Evolutionary conservation across 2,113 vertebrate species (phyloP).

Genomic region (Xiphias gladius): DNA sequence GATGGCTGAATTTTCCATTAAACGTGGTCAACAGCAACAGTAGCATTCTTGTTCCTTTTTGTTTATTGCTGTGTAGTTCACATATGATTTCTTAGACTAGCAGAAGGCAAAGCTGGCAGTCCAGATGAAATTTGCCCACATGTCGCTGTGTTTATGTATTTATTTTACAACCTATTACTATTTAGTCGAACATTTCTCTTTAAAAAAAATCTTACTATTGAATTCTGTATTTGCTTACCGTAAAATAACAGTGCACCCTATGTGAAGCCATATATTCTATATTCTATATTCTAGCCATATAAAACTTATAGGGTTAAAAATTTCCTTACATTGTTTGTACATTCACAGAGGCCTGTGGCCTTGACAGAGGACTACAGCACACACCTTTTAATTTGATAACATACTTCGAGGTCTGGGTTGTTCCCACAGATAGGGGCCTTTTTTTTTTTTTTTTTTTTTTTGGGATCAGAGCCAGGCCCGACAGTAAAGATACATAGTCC

Average conservation of each 20-base stretch:
- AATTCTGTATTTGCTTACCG: neutral
- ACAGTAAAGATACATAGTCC: neutral
- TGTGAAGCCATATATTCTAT: neutral
- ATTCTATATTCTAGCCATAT: too few species aligned
- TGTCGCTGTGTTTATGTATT: neutral
- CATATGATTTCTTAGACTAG: neutral
- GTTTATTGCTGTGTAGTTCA: neutral
- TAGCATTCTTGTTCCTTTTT: neutral
- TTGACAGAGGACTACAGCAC: constrained; percentile 25
- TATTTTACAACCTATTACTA: neutral
- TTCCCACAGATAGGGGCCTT: constrained; percentile 57
- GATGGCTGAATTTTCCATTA: neutral
- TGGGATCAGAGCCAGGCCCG: neutral
- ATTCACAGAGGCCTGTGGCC: constrained; percentile 28
- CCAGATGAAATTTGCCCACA: neutral
- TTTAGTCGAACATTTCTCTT: neutral
- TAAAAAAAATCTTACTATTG: neutral
- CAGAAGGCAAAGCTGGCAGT: neutral
- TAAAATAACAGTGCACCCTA: neutral
- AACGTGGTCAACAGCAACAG: neutral
- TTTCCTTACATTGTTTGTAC: neutral
- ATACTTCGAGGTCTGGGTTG: constrained; percentile 52
- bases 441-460: neutral
- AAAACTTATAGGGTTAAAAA: neutral
- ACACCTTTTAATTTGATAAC: constrained; percentile 60